Percentiles rank a stretch among this genome's conserved stretches.
Evolutionary conservation across 2,888 invertebrate genomes (phyloP).

Genomic region (Aphidoletes aphidimyza): DNA sequence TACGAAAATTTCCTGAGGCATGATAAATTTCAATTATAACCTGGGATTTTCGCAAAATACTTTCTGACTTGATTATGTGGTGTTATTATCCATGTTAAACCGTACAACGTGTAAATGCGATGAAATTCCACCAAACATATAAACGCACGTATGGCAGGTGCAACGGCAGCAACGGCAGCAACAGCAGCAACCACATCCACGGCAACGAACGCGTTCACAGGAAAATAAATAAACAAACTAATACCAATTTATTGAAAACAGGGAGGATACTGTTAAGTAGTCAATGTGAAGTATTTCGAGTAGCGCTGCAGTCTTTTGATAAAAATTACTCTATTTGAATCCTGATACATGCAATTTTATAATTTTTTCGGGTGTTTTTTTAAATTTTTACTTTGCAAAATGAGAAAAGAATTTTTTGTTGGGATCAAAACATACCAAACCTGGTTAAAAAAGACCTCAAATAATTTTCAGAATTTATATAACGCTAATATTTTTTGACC

Average conservation of each 20-base stretch:
- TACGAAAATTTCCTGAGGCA: constrained; percentile 51
- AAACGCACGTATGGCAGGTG: constrained; percentile 27
- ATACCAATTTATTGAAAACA: constrained; percentile 35
- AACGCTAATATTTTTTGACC: too few species aligned
- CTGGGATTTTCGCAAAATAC: constrained; percentile 32
- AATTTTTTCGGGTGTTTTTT: too few species aligned
- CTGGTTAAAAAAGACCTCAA: too few species aligned
- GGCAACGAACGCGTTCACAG: not conserved
- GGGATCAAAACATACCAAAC: too few species aligned
- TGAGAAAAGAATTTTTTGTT: too few species aligned
- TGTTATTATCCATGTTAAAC: constrained; percentile 40
- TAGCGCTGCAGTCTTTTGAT: too few species aligned
- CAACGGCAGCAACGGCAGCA: not conserved
- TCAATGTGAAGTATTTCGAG: too few species aligned
- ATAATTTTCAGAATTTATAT: too few species aligned
- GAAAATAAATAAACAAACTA: constrained; percentile 46
- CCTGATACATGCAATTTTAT: too few species aligned
- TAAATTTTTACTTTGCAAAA: too few species aligned
- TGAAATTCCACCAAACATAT: constrained; percentile 25
- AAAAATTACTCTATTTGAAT: too few species aligned
- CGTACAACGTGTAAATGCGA: constrained; percentile 34
- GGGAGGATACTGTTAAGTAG: too few species aligned
- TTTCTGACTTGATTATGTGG: constrained; percentile 53
- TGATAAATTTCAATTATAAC: constrained; percentile 50
- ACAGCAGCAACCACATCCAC: not conserved